Conservation (phyloP, 2,797 vertebrate species). For the Meriones psammophilus region DNA sequence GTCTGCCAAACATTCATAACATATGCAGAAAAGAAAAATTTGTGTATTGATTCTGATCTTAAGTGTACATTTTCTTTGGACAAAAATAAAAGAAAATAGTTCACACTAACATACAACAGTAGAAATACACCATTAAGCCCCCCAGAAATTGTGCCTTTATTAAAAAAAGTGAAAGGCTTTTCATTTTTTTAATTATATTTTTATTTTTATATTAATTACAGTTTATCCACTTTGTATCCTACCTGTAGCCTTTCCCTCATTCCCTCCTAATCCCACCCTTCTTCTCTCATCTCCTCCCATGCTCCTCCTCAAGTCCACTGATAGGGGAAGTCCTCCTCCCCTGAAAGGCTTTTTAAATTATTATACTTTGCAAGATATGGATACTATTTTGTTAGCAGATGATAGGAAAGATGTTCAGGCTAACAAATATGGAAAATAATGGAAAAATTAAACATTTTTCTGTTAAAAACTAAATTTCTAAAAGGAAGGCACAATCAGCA, state of each 20-base stretch:
- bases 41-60: slow-evolving; percentile 64
- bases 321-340: too few relatives aligned
- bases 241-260: too few relatives aligned
- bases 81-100: slow-evolving; percentile 23
- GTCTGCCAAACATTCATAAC: slow-evolving; percentile 71
- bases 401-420: neutral
- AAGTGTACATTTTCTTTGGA: neutral
- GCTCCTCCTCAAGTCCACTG: too few relatives aligned
- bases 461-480: slow-evolving; percentile 7
- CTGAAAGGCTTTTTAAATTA: neutral
- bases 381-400: slow-evolving; percentile 47
- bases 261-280: too few relatives aligned
- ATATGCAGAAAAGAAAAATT: slow-evolving; percentile 65
- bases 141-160: neutral
- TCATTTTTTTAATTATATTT: too few relatives aligned
- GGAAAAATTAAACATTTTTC: slow-evolving; percentile 20
- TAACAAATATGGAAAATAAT: neutral
- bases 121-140: neutral
- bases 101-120: slow-evolving; percentile 33
- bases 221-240: too few relatives aligned
- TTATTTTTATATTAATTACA: too few relatives aligned
- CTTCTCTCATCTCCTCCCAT: too few relatives aligned
- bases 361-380: slow-evolving; percentile 17
- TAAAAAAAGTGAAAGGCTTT: neutral
- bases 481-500: slow-evolving; percentile 24